Evolutionary conservation across 1,140 invertebrate genomes (phyloP), one percentile per base, ranked within the genome.

Genomic region (Sminthurides bifidus): DNA sequence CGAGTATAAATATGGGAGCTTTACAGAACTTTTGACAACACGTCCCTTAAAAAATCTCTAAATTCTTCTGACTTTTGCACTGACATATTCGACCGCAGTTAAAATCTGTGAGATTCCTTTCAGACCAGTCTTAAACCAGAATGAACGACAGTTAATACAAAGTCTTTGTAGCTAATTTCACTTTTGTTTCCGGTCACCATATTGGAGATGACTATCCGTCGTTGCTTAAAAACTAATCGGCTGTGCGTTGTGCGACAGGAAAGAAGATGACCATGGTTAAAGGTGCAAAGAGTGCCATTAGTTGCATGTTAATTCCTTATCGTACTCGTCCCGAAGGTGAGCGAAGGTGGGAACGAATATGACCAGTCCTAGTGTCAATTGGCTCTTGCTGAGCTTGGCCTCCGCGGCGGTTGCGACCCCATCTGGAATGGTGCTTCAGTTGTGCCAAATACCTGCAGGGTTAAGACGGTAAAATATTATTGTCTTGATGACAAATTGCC

Each of bases 331-430:
- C 85, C 6, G 85, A 90, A 37, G 87, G 87, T 66, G 87, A 91
- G 46, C 87, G 79, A 65, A 91, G 77, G 73, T 90, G 85, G 52
- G 86, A 89, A 65, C 87, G 80, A 68, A 91, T 90, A 72, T 90
- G 88, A 56, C 87, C 87, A 44, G 87, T 92, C 67, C 87, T 38
- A 37, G 67, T 68, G 58, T 69, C 69, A 35, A 69, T 65, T 1
- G 56, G 63, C 26, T 64, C 63, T 40, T 59, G 54, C 5, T 48
- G 21, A 19, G 40, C n/a, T n/a, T 79, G 76, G 85, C 87, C 73
- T 87, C 84, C 60, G 82, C 77, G 49, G 80, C 75, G 68, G 84
- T 80, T 56, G 79, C 75, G 52, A 31, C 63, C 63, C 63, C 63
- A 65, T 15, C 63, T 40, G 8, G 63, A 61, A 52, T 65, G 59